Base-by-base conservation (phyloP, 2,888 invertebrate species). In the Harmothoe impar region DNA sequence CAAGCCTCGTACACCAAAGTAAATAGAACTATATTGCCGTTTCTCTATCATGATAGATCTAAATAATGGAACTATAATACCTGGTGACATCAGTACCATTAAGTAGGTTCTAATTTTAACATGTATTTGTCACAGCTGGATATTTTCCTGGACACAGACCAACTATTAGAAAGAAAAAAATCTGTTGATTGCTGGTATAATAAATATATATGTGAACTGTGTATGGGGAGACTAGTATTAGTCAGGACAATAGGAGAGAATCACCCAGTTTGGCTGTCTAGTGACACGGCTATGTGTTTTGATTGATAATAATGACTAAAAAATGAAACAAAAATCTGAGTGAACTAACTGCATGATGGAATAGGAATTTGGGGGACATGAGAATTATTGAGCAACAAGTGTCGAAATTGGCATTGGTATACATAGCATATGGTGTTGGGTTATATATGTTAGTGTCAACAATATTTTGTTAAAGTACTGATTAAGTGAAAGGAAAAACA, bases 231-330 rank as follows among this genome's bases (percentile, higher is more conserved):
- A 62, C 12, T 62, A 62, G 62, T n/a, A 29, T 15, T 23, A 68
- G n/a, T n/a, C 17, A n/a, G 68, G 68, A 68, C 68, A n/a, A 5
- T 68, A n/a, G n/a, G n/a, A 68, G 12, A 29, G 31, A 72, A 72
- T 72, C 25, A 10, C 72, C 25, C 72, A 23, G 0, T 29, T 72
- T 72, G 72, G 72, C 72, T 29, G 29, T 15, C 15, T 25, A 72
- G 29, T 72, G 72, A 72, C 72, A 72, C 29, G 5, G 72, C 72
- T 72, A 72, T 72, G 72, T 29, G 72, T 29, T 25, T 72, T 29
- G 72, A 72, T 29, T 72, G 72, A 72, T 72, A 72, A 72, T 72
- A 3, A 72, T 72, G 72, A 72, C 29, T 72, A 23, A 72, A 15
- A 72, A 29, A 72, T 15, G 31, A 3, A 20, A 5, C 7, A 5